phyloP scores from a whole-genome alignment of 2,797 vertebrate species.

The Corythornis leucogaster region DNA sequence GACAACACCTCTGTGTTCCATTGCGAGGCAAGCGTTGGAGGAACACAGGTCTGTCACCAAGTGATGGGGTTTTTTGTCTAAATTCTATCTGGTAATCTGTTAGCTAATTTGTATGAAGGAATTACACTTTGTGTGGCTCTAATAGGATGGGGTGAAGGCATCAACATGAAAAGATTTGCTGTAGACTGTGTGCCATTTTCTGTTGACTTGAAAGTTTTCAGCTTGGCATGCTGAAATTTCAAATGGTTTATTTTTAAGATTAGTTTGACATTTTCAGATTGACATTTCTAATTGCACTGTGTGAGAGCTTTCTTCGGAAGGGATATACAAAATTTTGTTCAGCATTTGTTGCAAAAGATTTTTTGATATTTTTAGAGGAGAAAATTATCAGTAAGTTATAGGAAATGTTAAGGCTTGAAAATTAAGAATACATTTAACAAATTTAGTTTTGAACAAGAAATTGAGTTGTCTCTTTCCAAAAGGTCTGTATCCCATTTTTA shows the following conservation, averaged over 20 bases:
- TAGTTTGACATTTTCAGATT: constrained; percentile 32
- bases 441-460: neutral
- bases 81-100: neutral
- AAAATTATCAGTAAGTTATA: neutral
- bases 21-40: neutral
- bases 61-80: neutral
- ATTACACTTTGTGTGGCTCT: neutral
- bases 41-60: neutral
- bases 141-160: neutral
- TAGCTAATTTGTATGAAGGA: neutral
- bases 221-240: neutral
- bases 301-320: neutral
- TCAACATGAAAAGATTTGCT: neutral
- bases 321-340: neutral
- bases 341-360: neutral
- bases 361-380: constrained; percentile 6
- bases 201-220: neutral
- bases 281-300: constrained; percentile 11
- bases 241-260: neutral
- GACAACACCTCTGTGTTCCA: neutral
- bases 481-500: neutral
- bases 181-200: neutral
- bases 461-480: neutral
- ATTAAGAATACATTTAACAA: neutral
- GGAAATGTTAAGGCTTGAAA: neutral